Conservation (phyloP, 2,113 vertebrate species). For the Carassius carassius region DNA sequence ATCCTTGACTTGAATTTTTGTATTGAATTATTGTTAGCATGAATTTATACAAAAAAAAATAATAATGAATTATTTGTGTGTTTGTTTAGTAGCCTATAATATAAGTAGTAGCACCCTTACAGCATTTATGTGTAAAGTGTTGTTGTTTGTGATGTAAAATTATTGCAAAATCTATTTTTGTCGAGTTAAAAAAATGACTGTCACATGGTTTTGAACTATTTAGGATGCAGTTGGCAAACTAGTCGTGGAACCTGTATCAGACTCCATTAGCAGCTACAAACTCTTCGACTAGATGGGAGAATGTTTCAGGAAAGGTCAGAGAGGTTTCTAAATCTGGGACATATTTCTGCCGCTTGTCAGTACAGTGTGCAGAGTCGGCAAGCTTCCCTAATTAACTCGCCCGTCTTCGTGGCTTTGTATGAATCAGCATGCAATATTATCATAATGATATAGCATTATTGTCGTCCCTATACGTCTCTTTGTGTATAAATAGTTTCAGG, state of each 20-base stretch:
- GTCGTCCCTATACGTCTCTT: conserved; percentile 63
- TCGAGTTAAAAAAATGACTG: conserved; percentile 25
- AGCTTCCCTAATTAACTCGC: conserved; percentile 73
- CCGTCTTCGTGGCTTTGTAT: conserved; percentile 59
- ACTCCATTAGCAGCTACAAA: conserved; percentile 73
- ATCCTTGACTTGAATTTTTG: neutral
- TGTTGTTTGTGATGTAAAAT: conserved; percentile 14
- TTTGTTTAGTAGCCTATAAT: neutral
- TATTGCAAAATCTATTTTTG: neutral
- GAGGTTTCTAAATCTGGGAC: conserved; percentile 70
- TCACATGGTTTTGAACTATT: conserved; percentile 32
- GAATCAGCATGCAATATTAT: conserved; percentile 71
- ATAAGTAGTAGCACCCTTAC: neutral
- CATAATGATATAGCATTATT: conserved; percentile 65
- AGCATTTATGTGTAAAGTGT: neutral
- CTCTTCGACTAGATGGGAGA: conserved; percentile 62
- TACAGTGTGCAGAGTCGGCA: conserved; percentile 71
- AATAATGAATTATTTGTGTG: neutral
- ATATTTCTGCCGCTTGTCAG: conserved; percentile 70
- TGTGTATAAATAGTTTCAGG: conserved; percentile 48
- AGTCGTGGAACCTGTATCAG: conserved; percentile 59
- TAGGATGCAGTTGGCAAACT: conserved; percentile 63
- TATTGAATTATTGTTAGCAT: neutral
- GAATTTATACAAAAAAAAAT: neutral
- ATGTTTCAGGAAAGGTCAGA: conserved; percentile 71